Conservation (phyloP, 2,113 vertebrate genomes). For the Paracyprichromis sp. region DNA sequence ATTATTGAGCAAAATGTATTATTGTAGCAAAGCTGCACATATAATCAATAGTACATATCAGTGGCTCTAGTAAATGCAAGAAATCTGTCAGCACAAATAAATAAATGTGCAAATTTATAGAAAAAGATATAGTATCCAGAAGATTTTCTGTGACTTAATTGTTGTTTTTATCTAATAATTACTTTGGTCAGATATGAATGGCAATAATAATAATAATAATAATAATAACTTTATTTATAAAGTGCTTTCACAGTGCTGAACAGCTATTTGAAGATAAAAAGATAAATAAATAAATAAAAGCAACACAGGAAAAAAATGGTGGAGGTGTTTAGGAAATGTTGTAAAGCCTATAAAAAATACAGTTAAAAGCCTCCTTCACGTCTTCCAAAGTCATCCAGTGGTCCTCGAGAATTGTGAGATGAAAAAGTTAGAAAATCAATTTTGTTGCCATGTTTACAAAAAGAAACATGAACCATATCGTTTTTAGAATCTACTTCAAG, state of each 20-base stretch:
- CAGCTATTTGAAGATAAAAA: background rate
- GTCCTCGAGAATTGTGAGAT: background rate
- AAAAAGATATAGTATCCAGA: background rate
- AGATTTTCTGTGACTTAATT: background rate
- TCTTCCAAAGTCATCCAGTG: background rate
- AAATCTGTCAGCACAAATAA: background rate
- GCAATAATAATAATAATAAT: background rate
- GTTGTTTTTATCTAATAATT: background rate
- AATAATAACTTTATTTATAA: background rate
- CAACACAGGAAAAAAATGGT: background rate
- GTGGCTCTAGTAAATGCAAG: background rate
- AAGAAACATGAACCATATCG: accelerated
- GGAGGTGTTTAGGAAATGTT: background rate
- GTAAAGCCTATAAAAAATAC: background rate
- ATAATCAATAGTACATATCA: background rate
- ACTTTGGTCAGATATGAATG: background rate
- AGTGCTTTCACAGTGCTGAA: background rate
- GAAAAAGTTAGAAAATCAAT: background rate
- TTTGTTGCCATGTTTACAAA: background rate
- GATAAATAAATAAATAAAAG: background rate
- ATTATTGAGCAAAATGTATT: background rate
- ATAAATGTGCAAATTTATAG: background rate
- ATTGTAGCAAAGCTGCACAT: accelerated
- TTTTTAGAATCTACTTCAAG: background rate
- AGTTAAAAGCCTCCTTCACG: background rate